Base-by-base conservation (phyloP, 1,140 invertebrate genomes). In the Platyscapa corneri region DNA sequence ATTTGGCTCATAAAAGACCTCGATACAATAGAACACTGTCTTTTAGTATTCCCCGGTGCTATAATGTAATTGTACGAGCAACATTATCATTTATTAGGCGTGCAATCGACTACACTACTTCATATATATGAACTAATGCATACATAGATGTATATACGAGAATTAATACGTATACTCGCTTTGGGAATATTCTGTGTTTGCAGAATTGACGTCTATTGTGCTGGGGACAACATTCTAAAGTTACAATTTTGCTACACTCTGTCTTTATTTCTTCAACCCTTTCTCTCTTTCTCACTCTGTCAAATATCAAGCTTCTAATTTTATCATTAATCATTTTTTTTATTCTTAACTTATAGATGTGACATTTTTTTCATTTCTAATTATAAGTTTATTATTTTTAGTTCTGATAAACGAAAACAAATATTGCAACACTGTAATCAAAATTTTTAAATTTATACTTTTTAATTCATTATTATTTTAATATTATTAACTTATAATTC, bases 191-290 rank as follows among this genome's bases (percentile, higher is more conserved):
- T 32, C 82, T 49, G 42, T 76, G 56, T 84, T 77, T 53, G 46
- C 46, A 12, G 30, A 72, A 84, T 77, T 78, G 74, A 78, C 42
- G 30, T 78, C 74, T 84, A 84, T 84, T 84, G 60, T 78, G 32
- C 34, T 37, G 34, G 27, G 65, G 65, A 70, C 70, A 74, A 76
- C 49, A 23, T 64, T 76, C 72, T 75, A n/a, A 75, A 72, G 53
- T 83, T 75, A 75, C 53, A 3, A 75, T 37, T 1, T 18, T 27
- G 23, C 20, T 42, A 46, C 27, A 64, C 60, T 80, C 20, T 34
- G 30, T 39, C 46, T 46, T 5, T 67, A 34, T 32, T 14, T 34
- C 78, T 65, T 30, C 14, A 32, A 64, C 49, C 37, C 72, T 60
- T 20, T 37, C 10, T 12, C 12, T 74, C 81, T 64, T 32, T n/a